Base-by-base conservation (phyloP, 2,113 vertebrate genomes). In the Andinoacara biseriatus region DNA sequence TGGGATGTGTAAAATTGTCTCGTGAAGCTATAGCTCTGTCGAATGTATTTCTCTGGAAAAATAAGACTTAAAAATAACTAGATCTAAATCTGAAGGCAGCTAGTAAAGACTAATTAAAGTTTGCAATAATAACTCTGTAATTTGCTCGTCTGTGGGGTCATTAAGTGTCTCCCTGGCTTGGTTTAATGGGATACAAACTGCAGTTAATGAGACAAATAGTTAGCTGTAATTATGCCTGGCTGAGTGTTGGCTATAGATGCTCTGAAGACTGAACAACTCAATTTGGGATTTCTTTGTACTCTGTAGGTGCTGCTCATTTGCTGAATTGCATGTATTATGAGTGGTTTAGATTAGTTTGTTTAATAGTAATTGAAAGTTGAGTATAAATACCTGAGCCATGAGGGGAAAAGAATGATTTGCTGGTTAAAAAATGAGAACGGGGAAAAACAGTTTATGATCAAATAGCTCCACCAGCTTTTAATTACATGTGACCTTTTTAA, bases 91-190 rank as follows among this genome's bases (percentile, higher is more conserved):
- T 83, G 65, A 91, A 85, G 90, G 74, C 84, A 82, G 89, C 92
- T 90, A 85, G 93, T 94, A 91, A 93, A 91, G 89, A 89, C 80
- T 94, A 95, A 95, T 95, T 90, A 95, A 94, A 94, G 94, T 94
- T 93, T 82, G 78, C 89, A 84, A 86, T 90, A 91, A 93, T 92
- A 90, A 87, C 85, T 91, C 93, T 92, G 93, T 93, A 93, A 95
- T 94, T 95, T 93, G 91, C 92, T 93, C 11, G 82, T 91, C 91
- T 93, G 88, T 82, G 87, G 86, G 84, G 88, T 90, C 89, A 87
- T 93, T 94, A 94, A 90, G 92, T 85, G 85, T 87, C 85, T 89
- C 92, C 89, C 87, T 54, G 82, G 83, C 85, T 86, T 56, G 79
- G 17, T 87, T 91, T 95, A 94, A 94, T 93, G 88, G 87, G 87